Evolutionary conservation across 1,140 invertebrate genomes (phyloP).

Genomic region (Papilio machaon): DNA sequence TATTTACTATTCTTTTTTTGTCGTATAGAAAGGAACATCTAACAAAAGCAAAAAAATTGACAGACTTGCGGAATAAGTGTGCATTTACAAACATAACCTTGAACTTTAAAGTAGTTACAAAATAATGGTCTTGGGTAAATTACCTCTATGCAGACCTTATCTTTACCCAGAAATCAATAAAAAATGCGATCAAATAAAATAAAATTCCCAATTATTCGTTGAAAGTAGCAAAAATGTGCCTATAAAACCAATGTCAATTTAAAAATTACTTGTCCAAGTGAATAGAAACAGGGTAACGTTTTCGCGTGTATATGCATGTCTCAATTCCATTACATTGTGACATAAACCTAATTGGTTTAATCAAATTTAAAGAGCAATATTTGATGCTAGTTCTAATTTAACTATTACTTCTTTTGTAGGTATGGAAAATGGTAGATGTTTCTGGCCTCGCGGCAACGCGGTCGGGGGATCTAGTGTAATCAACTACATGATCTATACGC

Average conservation of each 20-base stretch:
- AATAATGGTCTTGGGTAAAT: neutral
- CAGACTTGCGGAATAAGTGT: neutral
- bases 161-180: neutral
- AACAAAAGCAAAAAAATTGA: neutral
- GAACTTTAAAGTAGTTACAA: neutral
- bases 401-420: conserved; percentile 51
- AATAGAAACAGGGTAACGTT: too few relatives aligned
- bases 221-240: neutral
- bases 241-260: neutral
- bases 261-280: too few relatives aligned
- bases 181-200: neutral
- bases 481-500: conserved; percentile 83
- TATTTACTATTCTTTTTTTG: too few relatives aligned
- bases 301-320: too few relatives aligned
- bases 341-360: too few relatives aligned
- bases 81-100: neutral
- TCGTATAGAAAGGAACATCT: too few relatives aligned
- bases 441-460: conserved; percentile 81
- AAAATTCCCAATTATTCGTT: neutral
- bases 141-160: neutral
- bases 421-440: conserved; percentile 75
- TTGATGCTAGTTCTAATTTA: too few relatives aligned
- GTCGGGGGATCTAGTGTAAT: conserved; percentile 81
- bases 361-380: too few relatives aligned
- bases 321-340: too few relatives aligned